phyloP scores from a whole-genome alignment of 2,888 invertebrate species.

The Chelonus formosanus region DNA sequence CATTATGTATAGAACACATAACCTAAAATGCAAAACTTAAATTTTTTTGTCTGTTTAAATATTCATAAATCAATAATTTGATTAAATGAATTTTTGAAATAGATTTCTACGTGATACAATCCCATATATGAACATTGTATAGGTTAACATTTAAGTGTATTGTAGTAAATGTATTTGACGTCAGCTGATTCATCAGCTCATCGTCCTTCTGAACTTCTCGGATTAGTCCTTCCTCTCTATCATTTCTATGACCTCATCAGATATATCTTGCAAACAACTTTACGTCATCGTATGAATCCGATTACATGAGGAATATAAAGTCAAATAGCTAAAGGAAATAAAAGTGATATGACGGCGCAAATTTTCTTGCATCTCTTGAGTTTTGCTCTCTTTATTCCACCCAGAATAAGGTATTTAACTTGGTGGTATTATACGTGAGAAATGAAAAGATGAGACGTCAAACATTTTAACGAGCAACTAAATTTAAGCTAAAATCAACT shows the following conservation, averaged over 20 bases:
- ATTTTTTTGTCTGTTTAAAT: too few relatives aligned
- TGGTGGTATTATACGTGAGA: background rate
- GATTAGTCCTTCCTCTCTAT: conserved; percentile 10
- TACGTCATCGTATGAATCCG: conserved; percentile 7
- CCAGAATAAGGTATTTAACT: conserved; percentile 6
- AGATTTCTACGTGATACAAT: too few relatives aligned
- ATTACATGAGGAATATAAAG: background rate
- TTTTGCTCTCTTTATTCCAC: background rate
- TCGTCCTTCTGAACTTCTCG: conserved; percentile 3
- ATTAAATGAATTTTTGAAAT: too few relatives aligned
- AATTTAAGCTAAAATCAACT: conserved; percentile 6
- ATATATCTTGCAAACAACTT: conserved; percentile 17
- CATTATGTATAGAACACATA: too few relatives aligned
- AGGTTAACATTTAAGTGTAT: background rate
- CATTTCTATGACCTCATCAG: conserved; percentile 8
- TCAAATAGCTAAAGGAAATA: background rate
- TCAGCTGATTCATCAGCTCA: too few relatives aligned
- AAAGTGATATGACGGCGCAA: background rate
- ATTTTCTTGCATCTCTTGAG: background rate
- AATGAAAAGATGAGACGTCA: conserved; percentile 6
- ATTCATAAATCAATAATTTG: too few relatives aligned
- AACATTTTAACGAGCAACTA: conserved; percentile 5
- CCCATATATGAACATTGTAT: too few relatives aligned
- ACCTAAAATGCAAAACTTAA: too few relatives aligned
- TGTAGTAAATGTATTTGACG: background rate